Evolutionary conservation across 2,797 vertebrate genomes (phyloP).

Genomic region (Uromys caudimaculatus): DNA sequence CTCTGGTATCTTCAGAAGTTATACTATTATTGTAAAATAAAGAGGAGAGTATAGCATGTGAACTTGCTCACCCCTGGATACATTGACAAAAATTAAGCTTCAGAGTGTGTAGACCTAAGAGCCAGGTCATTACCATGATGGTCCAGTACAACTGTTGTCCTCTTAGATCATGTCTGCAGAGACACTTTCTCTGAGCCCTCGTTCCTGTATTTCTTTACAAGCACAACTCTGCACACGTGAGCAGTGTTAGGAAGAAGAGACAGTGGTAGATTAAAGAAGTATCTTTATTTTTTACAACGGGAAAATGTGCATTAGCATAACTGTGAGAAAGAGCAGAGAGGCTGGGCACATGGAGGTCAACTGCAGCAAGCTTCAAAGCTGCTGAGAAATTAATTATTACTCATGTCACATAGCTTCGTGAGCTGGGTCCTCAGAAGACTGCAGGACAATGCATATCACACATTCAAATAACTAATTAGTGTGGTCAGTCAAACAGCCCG

Average conservation of each 20-base stretch:
- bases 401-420: neutral
- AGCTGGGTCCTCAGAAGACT: neutral
- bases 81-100: slow-evolving; percentile 26
- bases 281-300: neutral
- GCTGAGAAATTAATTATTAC: neutral
- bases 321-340: neutral
- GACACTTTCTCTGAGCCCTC: neutral
- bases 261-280: neutral
- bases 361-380: neutral
- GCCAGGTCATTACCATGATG: neutral
- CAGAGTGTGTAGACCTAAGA: neutral
- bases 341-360: neutral
- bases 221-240: neutral
- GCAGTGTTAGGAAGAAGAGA: neutral
- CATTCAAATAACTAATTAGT: neutral
- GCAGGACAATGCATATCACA: neutral
- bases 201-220: neutral
- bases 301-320: neutral
- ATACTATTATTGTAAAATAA: neutral
- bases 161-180: neutral
- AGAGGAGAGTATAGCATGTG: neutral
- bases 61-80: neutral
- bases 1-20: slow-evolving; percentile 18
- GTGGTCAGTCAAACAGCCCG: neutral
- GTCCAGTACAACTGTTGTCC: neutral